Base-by-base conservation (phyloP, 2,888 invertebrate genomes). In the Disparrhopalites patrizii region DNA sequence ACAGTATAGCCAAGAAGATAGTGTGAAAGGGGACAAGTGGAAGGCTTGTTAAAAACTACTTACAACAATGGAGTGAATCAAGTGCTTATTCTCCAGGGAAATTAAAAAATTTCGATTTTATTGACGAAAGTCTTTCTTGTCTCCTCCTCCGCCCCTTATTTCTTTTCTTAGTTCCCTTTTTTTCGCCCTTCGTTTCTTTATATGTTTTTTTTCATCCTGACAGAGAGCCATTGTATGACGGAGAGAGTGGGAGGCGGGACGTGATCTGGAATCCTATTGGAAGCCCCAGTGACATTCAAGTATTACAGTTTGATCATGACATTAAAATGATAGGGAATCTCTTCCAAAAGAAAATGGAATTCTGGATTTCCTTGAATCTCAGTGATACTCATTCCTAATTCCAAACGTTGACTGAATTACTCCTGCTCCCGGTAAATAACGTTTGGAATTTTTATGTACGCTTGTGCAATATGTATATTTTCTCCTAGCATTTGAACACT, bases 291-390 rank as follows among this genome's bases (percentile, higher is more conserved):
- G 2, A 33, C 1, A 50, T 58, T 33, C 8, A 52, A 38, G 13
- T 66, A 13, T 40, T 66, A 1, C 61, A 66, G 40, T 31, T 66
- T 1, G 55, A 55, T 50, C 56, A 50, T 40, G 55, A 56, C 38
- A 50, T 60, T 31, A 28, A 52, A 40, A 66, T 66, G 65, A 54
- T 61, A 27, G 28, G 62, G 10, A 54, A 55, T 38, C 63, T 63
- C 3, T 60, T 50, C 38, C 33, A 55, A 33, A 52, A 57, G 3
- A 36, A 52, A 38, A 33, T 62, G 1, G 23, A 65, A 33, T 68
- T 68, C 58, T 68, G 68, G 68, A 13, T 27, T 18, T 61, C 61
- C n/a, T 33, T 61, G 25, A 58, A 57, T 15, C n/a, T 61, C 25
- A 61, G 61, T 51, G 61, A 61, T 25, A 61, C 61, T 13, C 47